Evolutionary conservation across 2,113 vertebrate species (phyloP), one percentile per base, ranked within the genome.

Genomic region (Scomber japonicus): DNA sequence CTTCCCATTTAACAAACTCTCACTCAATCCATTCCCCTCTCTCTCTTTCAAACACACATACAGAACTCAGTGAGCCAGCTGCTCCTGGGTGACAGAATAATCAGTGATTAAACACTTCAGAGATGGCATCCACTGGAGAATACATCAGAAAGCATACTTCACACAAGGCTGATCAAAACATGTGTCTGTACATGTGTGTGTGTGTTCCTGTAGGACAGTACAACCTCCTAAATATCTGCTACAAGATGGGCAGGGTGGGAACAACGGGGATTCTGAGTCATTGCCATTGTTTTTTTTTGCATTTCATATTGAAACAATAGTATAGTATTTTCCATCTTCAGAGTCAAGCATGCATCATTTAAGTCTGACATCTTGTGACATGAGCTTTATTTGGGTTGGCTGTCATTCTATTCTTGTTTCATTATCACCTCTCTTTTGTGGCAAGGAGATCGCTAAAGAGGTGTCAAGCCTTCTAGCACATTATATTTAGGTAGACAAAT

Each of bases 81-180:
- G 65, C 61, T 75, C 44, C 60, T 75, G 71, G 76, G 57, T 84
- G 82, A 83, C 71, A 74, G 56, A 82, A 88, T 80, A 84, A 80
- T 84, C 71, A 85, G 68, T 78, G 71, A 86, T 83, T 85, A 79
- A 84, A 74, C 56, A 81, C 79, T 65, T 89, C 71, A 72, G 64
- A 78, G 67, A 76, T 69, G 67, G 14, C 57, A 64, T 71, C 19
- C 76, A 81, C 78, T 60, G 51, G 83, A 84, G 78, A 82, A 70
- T 44, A 82, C 69, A 86, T 89, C 62, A 78, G 71, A 83, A 81
- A 76, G 56, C 44, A 56, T 31, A 59, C 81, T 69, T 6, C 51
- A 75, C 55, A 78, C 53, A 71, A 60, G 31, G 30, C 7, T 81
- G 27, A 84, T 84, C 71, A 74, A 80, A 82, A 67, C 62, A 61